These are phyloP conservation scores for Spheniscus humboldti DNA, from an alignment of 2,797 vertebrate genomes.

Conservation along the genomic window DNA sequence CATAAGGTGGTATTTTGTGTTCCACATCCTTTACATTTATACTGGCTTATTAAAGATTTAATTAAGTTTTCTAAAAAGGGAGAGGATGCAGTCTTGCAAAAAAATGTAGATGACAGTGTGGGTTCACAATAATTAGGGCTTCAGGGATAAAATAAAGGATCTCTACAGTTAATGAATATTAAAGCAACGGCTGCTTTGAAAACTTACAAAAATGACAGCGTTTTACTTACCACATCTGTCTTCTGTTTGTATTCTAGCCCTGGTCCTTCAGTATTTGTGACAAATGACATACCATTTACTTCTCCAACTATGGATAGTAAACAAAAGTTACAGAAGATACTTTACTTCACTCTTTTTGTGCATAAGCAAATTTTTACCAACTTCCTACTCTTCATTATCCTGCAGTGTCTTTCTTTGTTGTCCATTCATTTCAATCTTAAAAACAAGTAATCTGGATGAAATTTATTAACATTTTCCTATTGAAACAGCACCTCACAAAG, in stretches of 20 bases:
- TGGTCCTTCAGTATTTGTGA: background rate
- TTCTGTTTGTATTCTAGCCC: background rate
- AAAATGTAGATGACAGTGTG: constrained; percentile 37
- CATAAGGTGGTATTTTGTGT: constrained; percentile 52
- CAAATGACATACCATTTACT: background rate
- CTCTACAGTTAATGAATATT: constrained; percentile 29
- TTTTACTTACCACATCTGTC: constrained; percentile 4
- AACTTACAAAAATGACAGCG: background rate
- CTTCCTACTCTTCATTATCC: background rate
- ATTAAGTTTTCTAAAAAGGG: constrained; percentile 49
- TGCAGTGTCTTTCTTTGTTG: background rate
- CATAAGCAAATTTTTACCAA: rapidly evolving
- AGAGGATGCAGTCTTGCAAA: constrained; percentile 42
- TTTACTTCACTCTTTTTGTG: background rate
- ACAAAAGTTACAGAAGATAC: background rate
- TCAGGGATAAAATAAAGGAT: constrained; percentile 40
- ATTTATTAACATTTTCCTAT: background rate
- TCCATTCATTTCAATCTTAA: background rate
- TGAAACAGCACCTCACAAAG: background rate
- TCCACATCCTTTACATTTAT: constrained; percentile 64
- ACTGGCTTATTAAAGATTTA: constrained; percentile 64
- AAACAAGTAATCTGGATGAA: background rate
- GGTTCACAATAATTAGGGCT: constrained; percentile 52
- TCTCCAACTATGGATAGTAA: background rate
- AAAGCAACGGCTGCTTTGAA: background rate